These are phyloP conservation scores for Lapara coniferarum DNA, from an alignment of 2,888 invertebrate species.

Conservation along the genomic window DNA sequence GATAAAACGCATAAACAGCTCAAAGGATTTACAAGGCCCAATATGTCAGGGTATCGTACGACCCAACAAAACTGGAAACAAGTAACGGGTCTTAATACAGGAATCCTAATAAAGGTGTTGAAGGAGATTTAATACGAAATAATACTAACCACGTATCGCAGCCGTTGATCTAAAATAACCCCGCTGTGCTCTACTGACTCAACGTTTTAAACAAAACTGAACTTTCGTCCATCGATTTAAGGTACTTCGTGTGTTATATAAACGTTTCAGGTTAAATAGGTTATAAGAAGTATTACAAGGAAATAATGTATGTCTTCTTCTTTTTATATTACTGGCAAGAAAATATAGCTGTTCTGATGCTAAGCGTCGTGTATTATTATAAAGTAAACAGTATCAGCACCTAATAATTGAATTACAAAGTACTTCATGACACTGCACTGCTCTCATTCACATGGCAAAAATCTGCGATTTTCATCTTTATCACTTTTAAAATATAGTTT, in stretches of 20 bases:
- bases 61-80: conserved; percentile 35
- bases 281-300: no score
- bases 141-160: conserved; percentile 42
- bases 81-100: conserved; percentile 31
- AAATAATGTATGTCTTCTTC: no score
- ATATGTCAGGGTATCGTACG: conserved; percentile 32
- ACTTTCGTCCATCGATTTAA: conserved; percentile 25
- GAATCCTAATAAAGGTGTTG: conserved; percentile 49
- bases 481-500: no score
- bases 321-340: no score
- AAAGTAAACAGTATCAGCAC: no score
- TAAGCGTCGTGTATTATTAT: no score
- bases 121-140: conserved; percentile 53
- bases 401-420: no score
- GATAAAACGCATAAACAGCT: conserved; percentile 4
- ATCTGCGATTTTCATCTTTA: no score
- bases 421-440: no score
- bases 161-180: conserved; percentile 43
- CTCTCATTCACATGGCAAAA: no score
- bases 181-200: conserved; percentile 1
- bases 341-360: no score
- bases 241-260: background rate
- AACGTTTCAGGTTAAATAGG: conserved; percentile 7
- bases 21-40: background rate
- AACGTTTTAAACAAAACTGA: conserved; percentile 3